A percentile compares a stretch with the other conserved stretches of the same genome.
Evolutionary conservation across 2,113 vertebrate genomes (phyloP).

Genomic region (Haplochromis burtoni): DNA sequence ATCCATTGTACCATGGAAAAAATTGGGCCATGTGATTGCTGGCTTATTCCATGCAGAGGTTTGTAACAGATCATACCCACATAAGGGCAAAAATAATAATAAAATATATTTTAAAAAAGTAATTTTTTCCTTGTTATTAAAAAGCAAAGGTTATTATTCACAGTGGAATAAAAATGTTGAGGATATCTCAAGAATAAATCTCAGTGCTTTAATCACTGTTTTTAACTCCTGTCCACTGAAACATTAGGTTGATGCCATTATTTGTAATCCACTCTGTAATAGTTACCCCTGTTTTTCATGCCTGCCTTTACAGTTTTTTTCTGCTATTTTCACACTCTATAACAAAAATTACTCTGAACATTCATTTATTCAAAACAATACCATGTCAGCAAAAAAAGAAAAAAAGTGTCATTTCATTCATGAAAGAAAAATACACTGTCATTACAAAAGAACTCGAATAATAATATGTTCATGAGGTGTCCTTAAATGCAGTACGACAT

Average conservation of each 20-base stretch:
- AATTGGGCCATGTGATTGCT: background rate
- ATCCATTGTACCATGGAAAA: background rate
- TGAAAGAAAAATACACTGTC: background rate
- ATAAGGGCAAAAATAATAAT: background rate
- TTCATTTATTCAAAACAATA: background rate
- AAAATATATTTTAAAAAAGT: background rate
- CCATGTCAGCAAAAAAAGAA: background rate
- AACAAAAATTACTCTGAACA: background rate
- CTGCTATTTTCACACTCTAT: background rate
- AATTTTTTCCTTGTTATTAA: background rate
- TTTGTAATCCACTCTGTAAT: background rate
- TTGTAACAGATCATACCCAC: background rate
- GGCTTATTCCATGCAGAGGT: background rate
- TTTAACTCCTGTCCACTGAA: slow-evolving; percentile 12
- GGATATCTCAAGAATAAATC: background rate
- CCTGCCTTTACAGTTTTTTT: background rate
- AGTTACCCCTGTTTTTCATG: background rate
- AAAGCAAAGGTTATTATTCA: background rate
- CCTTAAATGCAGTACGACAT: background rate
- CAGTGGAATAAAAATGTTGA: background rate
- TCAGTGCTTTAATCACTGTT: background rate
- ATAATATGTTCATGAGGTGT: background rate
- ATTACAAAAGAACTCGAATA: background rate
- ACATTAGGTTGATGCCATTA: slow-evolving; percentile 26
- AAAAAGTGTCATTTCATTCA: background rate